phyloP scores from a whole-genome alignment of 2,797 vertebrate genomes.

The Gymnopithys bicolor region DNA sequence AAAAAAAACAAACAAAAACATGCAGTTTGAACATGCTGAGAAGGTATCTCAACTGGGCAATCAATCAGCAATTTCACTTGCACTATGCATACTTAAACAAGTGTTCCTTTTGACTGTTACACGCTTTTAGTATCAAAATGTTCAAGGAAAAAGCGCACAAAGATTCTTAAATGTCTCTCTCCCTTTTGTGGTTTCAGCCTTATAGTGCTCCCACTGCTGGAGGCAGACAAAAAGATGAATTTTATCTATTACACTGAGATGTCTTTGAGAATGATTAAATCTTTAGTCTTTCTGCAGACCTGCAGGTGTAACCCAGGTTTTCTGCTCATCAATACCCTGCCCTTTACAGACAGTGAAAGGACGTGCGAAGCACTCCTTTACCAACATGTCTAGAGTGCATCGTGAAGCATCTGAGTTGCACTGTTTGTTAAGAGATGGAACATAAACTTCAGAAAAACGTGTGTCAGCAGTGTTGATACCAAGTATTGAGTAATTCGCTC shows the following conservation, averaged over 20 bases:
- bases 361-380: not conserved
- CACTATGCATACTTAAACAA: not conserved
- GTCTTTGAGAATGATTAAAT: not conserved
- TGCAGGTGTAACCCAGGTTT: not conserved
- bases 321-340: not conserved
- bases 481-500: not conserved
- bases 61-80: not conserved
- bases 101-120: not conserved
- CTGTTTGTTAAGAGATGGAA: not conserved
- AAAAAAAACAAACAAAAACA: not conserved
- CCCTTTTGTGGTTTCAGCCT: not conserved
- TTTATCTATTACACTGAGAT: not conserved
- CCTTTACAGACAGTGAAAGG: not conserved
- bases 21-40: not conserved
- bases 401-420: not conserved
- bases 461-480: not conserved
- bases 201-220: not conserved
- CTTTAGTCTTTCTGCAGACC: not conserved
- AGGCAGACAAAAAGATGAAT: conserved; percentile 15
- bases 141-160: not conserved
- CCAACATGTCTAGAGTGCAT: not conserved
- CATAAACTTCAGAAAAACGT: not conserved
- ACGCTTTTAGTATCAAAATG: not conserved
- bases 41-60: not conserved
- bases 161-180: not conserved